These are phyloP conservation scores for Pinna nobilis DNA, from an alignment of 1,140 invertebrate genomes.

Conservation along the genomic window DNA sequence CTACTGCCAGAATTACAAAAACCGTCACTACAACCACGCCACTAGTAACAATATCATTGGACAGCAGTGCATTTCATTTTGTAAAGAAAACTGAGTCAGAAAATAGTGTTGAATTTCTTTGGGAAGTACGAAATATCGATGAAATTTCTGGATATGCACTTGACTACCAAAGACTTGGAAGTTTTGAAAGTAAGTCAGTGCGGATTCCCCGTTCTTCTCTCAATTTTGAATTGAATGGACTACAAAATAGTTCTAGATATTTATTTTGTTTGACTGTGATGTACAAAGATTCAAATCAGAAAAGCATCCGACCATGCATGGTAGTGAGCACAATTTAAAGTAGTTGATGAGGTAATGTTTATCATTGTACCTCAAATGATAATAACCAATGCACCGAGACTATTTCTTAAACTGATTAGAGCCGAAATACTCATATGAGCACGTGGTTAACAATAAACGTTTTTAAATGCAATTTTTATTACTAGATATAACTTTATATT, in stretches of 20 bases:
- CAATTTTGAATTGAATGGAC: not conserved
- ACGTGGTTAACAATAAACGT: no score
- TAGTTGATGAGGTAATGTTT: no score
- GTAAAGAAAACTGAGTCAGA: constrained; percentile 24
- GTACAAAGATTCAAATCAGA: not conserved
- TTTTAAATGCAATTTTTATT: no score
- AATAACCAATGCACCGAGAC: no score
- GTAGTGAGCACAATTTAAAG: constrained; percentile 21
- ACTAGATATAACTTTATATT: no score
- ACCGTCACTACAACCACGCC: constrained; percentile 12
- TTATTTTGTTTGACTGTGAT: constrained; percentile 12
- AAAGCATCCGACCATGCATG: constrained; percentile 8
- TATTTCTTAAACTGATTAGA: no score
- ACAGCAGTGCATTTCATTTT: constrained; percentile 21
- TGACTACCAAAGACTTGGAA: constrained; percentile 35
- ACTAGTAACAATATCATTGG: not conserved
- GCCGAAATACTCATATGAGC: no score
- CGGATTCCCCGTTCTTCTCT: not conserved
- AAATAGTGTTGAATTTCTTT: constrained; percentile 24
- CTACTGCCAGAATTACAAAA: no score
- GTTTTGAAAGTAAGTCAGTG: not conserved
- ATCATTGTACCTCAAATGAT: no score
- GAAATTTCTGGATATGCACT: constrained; percentile 12
- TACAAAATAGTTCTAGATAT: constrained; percentile 10
- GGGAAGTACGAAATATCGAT: constrained; percentile 11